Evolutionary conservation across 2,797 vertebrate species (phyloP).

Genomic region (Spea hammondii): DNA sequence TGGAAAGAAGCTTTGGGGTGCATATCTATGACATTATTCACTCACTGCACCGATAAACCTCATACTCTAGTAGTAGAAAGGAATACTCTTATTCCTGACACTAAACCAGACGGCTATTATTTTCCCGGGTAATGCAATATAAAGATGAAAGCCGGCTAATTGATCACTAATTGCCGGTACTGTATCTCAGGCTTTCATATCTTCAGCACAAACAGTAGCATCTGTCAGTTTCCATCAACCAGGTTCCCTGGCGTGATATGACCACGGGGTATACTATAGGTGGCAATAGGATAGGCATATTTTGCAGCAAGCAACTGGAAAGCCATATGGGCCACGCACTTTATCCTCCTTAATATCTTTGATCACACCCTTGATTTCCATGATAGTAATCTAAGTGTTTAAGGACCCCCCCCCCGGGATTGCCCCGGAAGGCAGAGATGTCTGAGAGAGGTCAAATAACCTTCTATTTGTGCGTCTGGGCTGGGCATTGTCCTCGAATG

Average conservation of each 20-base stretch:
- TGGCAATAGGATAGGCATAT: constrained; percentile 1
- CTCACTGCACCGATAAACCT: too few relatives aligned
- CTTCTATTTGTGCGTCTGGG: background rate
- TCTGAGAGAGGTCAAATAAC: constrained; percentile 1
- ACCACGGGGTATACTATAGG: background rate
- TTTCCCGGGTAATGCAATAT: background rate
- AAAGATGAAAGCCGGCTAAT: background rate
- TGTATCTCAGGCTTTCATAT: background rate
- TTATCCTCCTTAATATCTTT: constrained; percentile 6
- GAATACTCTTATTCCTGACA: too few relatives aligned
- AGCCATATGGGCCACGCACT: background rate
- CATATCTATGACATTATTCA: too few relatives aligned
- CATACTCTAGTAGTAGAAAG: too few relatives aligned
- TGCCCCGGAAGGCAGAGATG: background rate
- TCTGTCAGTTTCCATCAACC: background rate
- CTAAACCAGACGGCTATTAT: background rate
- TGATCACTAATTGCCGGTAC: background rate
- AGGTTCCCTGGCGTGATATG: background rate
- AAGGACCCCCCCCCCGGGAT: background rate
- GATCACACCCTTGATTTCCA: background rate
- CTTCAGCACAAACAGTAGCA: background rate
- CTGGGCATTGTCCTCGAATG: background rate
- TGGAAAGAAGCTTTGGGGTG: too few relatives aligned
- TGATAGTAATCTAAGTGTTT: background rate
- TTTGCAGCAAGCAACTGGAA: background rate